Evolutionary conservation across 2,888 invertebrate species (phyloP).

Genomic region (Scaptodrosophila latifasciaeformis): DNA sequence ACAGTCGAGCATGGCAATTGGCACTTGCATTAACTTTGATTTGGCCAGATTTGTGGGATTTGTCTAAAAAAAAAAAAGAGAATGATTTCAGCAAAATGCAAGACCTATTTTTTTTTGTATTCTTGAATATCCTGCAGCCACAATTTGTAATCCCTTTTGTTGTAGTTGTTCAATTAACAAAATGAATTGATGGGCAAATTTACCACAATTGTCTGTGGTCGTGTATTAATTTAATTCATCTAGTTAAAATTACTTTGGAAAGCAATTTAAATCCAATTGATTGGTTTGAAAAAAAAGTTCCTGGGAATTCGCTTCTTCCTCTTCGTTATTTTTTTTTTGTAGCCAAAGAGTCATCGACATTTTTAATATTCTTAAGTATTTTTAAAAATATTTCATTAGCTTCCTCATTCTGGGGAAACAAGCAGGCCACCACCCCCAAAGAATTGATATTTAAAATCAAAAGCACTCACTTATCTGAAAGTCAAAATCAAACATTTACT

Average conservation of each 20-base stretch:
- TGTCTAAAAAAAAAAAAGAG: neutral
- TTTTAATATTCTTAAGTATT: too few relatives aligned
- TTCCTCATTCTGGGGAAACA: too few relatives aligned
- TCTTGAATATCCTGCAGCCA: slow-evolving; percentile 49
- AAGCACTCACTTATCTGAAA: too few relatives aligned
- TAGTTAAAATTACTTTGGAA: slow-evolving; percentile 31
- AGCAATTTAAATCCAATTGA: too few relatives aligned
- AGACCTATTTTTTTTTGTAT: slow-evolving; percentile 16
- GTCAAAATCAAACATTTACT: neutral
- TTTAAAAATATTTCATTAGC: too few relatives aligned
- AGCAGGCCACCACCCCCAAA: too few relatives aligned
- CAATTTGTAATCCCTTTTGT: slow-evolving; percentile 25
- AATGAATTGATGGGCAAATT: slow-evolving; percentile 32
- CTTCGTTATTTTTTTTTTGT: too few relatives aligned
- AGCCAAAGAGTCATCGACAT: too few relatives aligned
- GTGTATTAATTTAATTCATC: slow-evolving; percentile 25
- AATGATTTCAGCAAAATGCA: neutral
- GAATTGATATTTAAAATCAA: too few relatives aligned
- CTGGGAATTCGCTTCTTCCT: too few relatives aligned
- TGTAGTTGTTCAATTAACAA: slow-evolving; percentile 36
- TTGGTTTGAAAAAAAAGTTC: too few relatives aligned
- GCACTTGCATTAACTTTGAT: slow-evolving; percentile 64
- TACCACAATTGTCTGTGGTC: slow-evolving; percentile 31
- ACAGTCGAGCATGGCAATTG: slow-evolving; percentile 59
- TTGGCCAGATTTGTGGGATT: slow-evolving; percentile 40